phyloP scores from a whole-genome alignment of 2,113 vertebrate species.

The Ailurus styani region DNA sequence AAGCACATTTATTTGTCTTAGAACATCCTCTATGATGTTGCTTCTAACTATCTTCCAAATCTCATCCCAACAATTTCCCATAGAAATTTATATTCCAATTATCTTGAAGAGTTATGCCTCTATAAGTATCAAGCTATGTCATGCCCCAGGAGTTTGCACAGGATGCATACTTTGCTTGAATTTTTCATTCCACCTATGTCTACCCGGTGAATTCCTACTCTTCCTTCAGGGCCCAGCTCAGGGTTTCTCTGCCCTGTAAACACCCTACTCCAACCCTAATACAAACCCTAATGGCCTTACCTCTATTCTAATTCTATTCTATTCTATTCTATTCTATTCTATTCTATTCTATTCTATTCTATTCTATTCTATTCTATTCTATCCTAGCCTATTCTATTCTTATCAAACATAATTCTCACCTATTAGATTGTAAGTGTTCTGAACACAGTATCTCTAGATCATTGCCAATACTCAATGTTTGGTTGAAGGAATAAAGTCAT shows the following conservation, averaged over 20 bases:
- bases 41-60: not conserved
- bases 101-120: not conserved
- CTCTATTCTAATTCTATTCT: not conserved
- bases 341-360: too few relatives aligned
- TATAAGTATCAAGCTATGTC: not conserved
- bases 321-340: too few relatives aligned
- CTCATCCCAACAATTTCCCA: not conserved
- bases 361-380: too few relatives aligned
- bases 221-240: not conserved
- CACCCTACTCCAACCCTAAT: not conserved
- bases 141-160: not conserved
- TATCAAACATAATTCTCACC: not conserved
- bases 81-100: not conserved
- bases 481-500: not conserved
- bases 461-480: not conserved
- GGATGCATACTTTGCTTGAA: not conserved
- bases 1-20: not conserved
- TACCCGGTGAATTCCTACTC: not conserved
- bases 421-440: not conserved
- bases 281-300: too few relatives aligned
- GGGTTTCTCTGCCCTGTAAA: not conserved
- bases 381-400: not conserved
- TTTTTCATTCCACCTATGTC: not conserved
- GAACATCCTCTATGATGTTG: not conserved
- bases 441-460: not conserved